phyloP scores from a whole-genome alignment of 2,888 invertebrate species.

The Phytoseiulus persimilis region DNA sequence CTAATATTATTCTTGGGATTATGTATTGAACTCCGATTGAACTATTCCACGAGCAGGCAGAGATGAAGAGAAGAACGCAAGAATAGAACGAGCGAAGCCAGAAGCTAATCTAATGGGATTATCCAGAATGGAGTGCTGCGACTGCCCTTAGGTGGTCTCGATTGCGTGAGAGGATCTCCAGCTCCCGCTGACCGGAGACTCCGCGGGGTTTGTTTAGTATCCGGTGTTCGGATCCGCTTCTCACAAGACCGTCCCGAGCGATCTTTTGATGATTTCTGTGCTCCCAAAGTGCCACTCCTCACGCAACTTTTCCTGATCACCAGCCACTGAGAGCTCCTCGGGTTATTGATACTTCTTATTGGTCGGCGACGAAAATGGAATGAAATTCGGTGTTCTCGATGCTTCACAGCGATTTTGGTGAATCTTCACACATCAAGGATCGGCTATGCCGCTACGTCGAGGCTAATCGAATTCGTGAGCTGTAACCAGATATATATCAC shows the following conservation, averaged over 20 bases:
- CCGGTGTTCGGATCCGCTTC: not conserved
- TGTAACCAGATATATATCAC: not conserved
- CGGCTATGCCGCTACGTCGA: not conserved
- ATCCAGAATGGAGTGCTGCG: not conserved
- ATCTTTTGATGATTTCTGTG: not conserved
- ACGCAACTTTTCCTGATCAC: too few species aligned
- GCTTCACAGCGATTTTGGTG: too few species aligned
- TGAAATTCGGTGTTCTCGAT: too few species aligned
- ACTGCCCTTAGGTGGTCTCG: slow-evolving; percentile 5
- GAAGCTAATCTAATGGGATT: not conserved
- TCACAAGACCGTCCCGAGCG: not conserved
- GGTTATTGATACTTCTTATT: too few species aligned
- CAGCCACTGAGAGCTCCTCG: too few species aligned
- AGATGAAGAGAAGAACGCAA: not conserved
- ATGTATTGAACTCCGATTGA: not conserved
- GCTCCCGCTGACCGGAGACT: not conserved
- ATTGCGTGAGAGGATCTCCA: not conserved
- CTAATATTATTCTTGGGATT: not conserved
- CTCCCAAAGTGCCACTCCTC: too few species aligned
- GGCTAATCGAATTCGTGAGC: not conserved
- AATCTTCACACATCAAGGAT: too few species aligned
- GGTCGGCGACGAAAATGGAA: too few species aligned
- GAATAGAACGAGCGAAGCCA: not conserved
- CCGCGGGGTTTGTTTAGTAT: not conserved
- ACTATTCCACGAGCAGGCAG: not conserved